phyloP scores from a whole-genome alignment of 2,113 vertebrate genomes.

The Cyphomyrus discorhynchus region DNA sequence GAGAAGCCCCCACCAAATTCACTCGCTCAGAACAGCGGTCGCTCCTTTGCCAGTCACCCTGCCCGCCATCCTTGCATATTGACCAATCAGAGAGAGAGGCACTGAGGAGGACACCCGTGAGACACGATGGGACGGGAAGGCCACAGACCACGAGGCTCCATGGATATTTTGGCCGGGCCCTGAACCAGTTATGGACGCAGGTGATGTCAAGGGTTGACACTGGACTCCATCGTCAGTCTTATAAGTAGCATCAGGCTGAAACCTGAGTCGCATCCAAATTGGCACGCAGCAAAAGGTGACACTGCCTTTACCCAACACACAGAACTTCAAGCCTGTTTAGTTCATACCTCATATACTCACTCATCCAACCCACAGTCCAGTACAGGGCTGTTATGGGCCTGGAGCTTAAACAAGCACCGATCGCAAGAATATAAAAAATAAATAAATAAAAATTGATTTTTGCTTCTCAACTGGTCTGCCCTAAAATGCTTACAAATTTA shows the following conservation, averaged over 20 bases:
- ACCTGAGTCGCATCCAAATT: constrained; percentile 48
- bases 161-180: constrained; percentile 57
- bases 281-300: constrained; percentile 37
- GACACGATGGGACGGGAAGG: constrained; percentile 9
- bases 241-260: constrained; percentile 54
- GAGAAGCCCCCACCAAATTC: neutral
- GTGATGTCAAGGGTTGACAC: constrained; percentile 45
- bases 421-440: neutral
- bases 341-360: neutral
- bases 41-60: neutral
- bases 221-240: constrained; percentile 37
- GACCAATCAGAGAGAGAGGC: constrained; percentile 40
- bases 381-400: neutral
- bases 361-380: neutral
- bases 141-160: constrained; percentile 49
- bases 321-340: neutral
- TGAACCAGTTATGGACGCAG: constrained; percentile 48
- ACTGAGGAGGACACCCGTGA: constrained; percentile 29
- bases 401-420: neutral
- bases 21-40: neutral
- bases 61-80: constrained; percentile 22
- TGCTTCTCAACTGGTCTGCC: neutral
- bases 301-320: constrained; percentile 5
- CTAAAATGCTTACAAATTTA: neutral
- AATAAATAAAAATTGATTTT: neutral